phyloP scores from a whole-genome alignment of 2,888 invertebrate species.

The Nephrotoma guestfalica region DNA sequence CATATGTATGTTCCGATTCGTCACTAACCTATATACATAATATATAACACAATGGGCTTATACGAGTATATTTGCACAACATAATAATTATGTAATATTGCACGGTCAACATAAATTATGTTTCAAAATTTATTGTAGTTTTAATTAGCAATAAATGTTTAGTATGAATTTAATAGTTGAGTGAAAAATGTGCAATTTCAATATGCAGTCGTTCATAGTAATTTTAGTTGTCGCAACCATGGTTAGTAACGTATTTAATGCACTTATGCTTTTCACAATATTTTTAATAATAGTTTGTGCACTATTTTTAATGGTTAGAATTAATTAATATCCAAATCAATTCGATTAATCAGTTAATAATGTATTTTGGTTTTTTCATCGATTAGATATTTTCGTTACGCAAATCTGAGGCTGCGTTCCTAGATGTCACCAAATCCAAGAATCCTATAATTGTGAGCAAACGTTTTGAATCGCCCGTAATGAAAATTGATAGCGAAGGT shows the following conservation, averaged over 20 bases:
- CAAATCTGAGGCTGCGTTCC: neutral
- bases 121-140: neutral
- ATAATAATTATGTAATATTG: neutral
- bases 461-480: neutral
- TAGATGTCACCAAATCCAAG: neutral
- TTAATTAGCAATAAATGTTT: neutral
- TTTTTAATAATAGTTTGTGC: neutral
- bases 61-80: neutral
- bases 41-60: neutral
- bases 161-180: neutral
- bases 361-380: neutral
- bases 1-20: neutral
- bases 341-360: neutral
- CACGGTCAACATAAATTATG: neutral
- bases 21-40: neutral
- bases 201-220: neutral
- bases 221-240: neutral
- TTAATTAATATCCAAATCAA: neutral
- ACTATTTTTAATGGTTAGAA: neutral
- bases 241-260: neutral
- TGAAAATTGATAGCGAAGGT: neutral
- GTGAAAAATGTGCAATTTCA: neutral
- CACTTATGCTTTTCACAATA: neutral
- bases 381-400: neutral
- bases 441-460: neutral